Evolutionary conservation across 2,888 invertebrate species (phyloP).

Genomic region (Agonopterix heracliana): DNA sequence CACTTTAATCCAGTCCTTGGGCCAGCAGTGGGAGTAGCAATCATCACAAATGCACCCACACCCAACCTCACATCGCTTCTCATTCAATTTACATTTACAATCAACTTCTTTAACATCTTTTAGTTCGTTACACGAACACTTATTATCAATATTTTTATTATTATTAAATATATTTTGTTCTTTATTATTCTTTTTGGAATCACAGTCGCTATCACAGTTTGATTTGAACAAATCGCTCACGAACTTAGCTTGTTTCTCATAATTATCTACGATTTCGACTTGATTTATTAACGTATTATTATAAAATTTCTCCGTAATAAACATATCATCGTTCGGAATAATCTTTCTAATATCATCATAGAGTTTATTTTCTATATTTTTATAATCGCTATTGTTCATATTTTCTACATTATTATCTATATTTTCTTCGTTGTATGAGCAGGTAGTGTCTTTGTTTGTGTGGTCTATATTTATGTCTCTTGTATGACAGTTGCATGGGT

Average conservation of each 20-base stretch:
- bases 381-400: slow-evolving; percentile 14
- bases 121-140: slow-evolving; percentile 11
- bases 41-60: slow-evolving; percentile 62
- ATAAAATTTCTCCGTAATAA: slow-evolving; percentile 58
- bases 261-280: slow-evolving; percentile 42
- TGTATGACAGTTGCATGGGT: slow-evolving; percentile 32
- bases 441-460: slow-evolving; percentile 1
- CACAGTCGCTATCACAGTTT: slow-evolving; percentile 18
- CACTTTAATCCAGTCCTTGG: slow-evolving; percentile 87
- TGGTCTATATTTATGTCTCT: slow-evolving; percentile 12
- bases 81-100: slow-evolving; percentile 28
- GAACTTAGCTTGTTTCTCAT: slow-evolving; percentile 56
- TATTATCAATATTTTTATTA: slow-evolving; percentile 1
- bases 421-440: background rate
- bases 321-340: slow-evolving; percentile 41
- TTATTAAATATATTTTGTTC: slow-evolving; percentile 7
- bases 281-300: slow-evolving; percentile 42
- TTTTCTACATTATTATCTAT: slow-evolving; percentile 3
- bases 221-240: slow-evolving; percentile 52
- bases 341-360: slow-evolving; percentile 31
- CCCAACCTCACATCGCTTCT: slow-evolving; percentile 40
- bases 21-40: slow-evolving; percentile 85
- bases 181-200: slow-evolving; percentile 2
- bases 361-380: slow-evolving; percentile 36
- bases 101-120: slow-evolving; percentile 16